A percentile compares a stretch with the other conserved stretches of the same genome.
Evolutionary conservation across 2,888 invertebrate genomes (phyloP).

Genomic region (Cyrtodaria siliqua): DNA sequence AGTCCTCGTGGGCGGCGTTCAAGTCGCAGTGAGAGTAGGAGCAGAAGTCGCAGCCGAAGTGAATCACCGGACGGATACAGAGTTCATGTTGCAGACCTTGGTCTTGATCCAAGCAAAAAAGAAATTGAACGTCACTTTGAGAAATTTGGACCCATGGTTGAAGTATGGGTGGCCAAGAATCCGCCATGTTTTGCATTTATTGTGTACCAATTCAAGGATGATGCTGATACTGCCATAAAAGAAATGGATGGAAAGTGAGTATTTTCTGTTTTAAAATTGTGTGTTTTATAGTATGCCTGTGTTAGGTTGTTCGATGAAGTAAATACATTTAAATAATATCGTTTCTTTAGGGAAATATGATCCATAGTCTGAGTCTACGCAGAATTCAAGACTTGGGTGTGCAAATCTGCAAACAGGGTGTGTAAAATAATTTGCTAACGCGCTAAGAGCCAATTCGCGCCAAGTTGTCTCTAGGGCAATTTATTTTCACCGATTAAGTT

Average conservation of each 20-base stretch:
- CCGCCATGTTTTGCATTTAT: constrained; percentile 89
- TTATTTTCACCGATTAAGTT: too few relatives aligned
- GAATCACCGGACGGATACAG: constrained; percentile 74
- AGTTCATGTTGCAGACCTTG: constrained; percentile 88
- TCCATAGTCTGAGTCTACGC: too few relatives aligned
- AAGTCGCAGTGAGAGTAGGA: constrained; percentile 64
- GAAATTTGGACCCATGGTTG: constrained; percentile 87
- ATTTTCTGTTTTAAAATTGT: too few relatives aligned
- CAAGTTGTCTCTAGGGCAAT: too few relatives aligned
- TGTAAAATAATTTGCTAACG: too few relatives aligned
- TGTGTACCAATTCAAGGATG: constrained; percentile 88
- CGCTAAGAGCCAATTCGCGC: too few relatives aligned
- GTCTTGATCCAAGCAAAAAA: constrained; percentile 87
- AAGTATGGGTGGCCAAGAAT: constrained; percentile 89
- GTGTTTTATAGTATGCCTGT: too few relatives aligned
- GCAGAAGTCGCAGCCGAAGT: constrained; percentile 62
- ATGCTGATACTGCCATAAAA: constrained; percentile 92
- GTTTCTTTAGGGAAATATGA: too few relatives aligned
- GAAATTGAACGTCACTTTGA: constrained; percentile 88
- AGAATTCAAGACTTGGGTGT: too few relatives aligned
- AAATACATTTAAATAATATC: too few relatives aligned
- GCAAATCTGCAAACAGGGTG: too few relatives aligned
- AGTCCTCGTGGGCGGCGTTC: constrained; percentile 59
- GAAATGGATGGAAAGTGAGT: constrained; percentile 92
- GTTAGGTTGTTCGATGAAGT: too few relatives aligned